Percentiles rank a stretch among this genome's conserved stretches.
Evolutionary conservation across 2,113 vertebrate species (phyloP).

Genomic region (Pteropus alecto): DNA sequence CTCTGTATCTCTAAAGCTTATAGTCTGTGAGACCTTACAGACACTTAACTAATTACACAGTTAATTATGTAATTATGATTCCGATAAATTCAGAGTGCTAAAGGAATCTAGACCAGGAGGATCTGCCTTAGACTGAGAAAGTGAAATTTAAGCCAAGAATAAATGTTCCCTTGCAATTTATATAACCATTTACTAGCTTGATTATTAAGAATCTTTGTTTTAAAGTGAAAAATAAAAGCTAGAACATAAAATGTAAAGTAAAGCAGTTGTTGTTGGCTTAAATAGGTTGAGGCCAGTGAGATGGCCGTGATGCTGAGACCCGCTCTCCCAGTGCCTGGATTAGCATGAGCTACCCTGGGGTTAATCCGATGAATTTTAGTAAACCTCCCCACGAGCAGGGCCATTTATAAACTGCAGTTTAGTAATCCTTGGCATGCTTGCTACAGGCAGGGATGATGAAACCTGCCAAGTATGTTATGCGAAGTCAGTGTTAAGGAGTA

Average conservation of each 20-base stretch:
- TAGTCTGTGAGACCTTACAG: neutral
- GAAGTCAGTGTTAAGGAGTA: neutral
- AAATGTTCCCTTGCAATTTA: neutral
- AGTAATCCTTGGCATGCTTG: neutral
- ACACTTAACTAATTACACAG: neutral
- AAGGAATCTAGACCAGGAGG: neutral
- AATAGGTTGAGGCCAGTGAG: neutral
- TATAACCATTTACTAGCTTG: neutral
- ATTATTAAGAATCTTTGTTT: neutral
- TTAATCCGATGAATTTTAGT: neutral
- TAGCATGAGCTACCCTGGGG: neutral
- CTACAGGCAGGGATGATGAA: neutral
- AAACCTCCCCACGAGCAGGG: neutral
- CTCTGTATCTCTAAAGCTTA: neutral
- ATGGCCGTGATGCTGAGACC: neutral
- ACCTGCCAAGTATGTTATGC: neutral
- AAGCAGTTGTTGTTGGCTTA: neutral
- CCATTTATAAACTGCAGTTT: neutral
- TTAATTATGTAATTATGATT: neutral
- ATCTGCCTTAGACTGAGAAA: neutral
- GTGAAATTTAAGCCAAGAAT: neutral
- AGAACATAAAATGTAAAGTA: neutral
- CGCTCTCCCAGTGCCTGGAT: neutral
- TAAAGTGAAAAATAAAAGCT: neutral
- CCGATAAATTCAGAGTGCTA: neutral